phyloP scores from a whole-genome alignment of 2,797 vertebrate species.

The Ara ararauna region DNA sequence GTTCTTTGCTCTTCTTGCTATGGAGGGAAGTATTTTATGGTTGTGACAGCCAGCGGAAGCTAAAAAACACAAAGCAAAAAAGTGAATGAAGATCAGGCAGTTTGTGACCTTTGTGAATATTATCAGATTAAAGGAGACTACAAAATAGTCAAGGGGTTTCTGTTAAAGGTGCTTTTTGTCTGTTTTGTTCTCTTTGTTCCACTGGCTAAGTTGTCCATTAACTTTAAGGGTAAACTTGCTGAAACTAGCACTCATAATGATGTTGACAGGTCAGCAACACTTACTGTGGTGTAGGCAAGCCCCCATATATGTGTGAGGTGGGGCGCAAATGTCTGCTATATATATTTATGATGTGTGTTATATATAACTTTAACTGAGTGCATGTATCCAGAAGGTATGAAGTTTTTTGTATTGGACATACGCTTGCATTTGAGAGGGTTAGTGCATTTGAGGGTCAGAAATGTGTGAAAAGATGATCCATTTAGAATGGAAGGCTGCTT shows the following conservation, averaged over 20 bases:
- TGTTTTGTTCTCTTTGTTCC: neutral
- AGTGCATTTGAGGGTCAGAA: neutral
- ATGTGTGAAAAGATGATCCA: fast-evolving
- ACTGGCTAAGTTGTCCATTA: neutral
- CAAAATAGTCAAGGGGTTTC: neutral
- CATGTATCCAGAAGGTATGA: neutral
- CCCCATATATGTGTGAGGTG: neutral
- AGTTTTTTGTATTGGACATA: neutral
- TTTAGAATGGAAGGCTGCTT: neutral
- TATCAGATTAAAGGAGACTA: neutral
- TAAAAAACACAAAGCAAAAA: neutral
- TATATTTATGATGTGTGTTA: neutral
- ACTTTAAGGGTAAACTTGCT: neutral
- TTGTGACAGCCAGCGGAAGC: neutral
- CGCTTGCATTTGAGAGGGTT: neutral
- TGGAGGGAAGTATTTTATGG: neutral
- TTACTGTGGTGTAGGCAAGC: neutral
- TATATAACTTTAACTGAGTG: neutral
- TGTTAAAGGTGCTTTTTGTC: neutral
- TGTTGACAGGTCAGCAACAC: neutral
- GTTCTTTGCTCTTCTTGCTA: neutral
- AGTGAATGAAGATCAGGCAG: neutral
- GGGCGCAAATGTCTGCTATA: fast-evolving
- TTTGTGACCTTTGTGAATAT: neutral
- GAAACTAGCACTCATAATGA: neutral